A percentile compares a stretch with the other conserved stretches of the same genome.
phyloP scores from a whole-genome alignment of 1,140 invertebrate genomes.

The Manduca sexta region DNA sequence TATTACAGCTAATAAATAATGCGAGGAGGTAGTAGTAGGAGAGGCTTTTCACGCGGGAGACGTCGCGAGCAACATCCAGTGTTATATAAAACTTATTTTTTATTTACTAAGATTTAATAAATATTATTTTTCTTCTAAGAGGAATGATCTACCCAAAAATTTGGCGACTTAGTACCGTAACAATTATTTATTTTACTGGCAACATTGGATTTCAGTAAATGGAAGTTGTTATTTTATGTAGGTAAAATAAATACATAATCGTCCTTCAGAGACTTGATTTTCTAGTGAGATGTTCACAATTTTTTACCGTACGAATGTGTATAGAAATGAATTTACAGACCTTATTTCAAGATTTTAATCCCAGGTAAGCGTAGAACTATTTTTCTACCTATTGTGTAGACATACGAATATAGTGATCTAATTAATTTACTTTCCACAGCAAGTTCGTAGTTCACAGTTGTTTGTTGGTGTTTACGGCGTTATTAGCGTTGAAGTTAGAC shows the following conservation, averaged over 20 bases:
- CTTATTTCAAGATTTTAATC: conserved; percentile 94
- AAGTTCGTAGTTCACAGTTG: conserved; percentile 97
- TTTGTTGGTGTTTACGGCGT: conserved; percentile 90
- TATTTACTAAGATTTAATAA: too few relatives aligned
- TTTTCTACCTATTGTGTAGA: too few relatives aligned
- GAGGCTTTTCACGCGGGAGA: too few relatives aligned
- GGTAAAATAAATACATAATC: neutral
- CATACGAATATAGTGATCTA: neutral
- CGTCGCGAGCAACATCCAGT: too few relatives aligned
- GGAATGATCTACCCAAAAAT: too few relatives aligned
- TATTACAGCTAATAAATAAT: too few relatives aligned
- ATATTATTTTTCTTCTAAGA: too few relatives aligned
- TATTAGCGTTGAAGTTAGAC: conserved; percentile 93
- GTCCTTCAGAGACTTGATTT: conserved; percentile 7
- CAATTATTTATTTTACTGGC: too few relatives aligned
- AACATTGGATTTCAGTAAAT: neutral
- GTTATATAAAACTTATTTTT: too few relatives aligned
- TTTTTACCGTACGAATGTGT: conserved; percentile 42
- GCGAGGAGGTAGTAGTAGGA: too few relatives aligned
- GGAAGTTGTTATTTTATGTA: neutral
- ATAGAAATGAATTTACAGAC: conserved; percentile 89
- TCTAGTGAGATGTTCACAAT: conserved; percentile 36
- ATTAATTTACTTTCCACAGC: conserved; percentile 74
- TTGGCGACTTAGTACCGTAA: too few relatives aligned
- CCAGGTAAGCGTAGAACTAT: conserved; percentile 77